Evolutionary conservation across 2,797 vertebrate species (phyloP).

Genomic region (Sebastes iracundus): DNA sequence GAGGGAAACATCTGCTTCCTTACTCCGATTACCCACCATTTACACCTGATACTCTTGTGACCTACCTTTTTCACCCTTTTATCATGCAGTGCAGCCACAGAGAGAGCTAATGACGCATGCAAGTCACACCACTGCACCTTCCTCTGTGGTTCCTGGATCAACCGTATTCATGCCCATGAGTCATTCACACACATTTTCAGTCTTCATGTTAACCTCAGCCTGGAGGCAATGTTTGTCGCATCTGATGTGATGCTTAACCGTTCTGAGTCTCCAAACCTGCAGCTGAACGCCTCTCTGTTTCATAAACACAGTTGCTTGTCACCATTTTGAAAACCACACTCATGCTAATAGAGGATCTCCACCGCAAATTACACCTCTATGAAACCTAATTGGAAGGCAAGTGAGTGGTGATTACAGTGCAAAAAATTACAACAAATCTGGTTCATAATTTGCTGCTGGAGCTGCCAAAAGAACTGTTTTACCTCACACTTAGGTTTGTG

Average conservation of each 20-base stretch:
- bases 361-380: neutral
- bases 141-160: neutral
- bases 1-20: constrained; percentile 36
- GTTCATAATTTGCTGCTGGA: neutral
- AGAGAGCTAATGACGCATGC: neutral
- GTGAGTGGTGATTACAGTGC: neutral
- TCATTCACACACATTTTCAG: constrained; percentile 15
- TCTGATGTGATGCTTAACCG: neutral
- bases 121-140: constrained; percentile 5
- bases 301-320: neutral
- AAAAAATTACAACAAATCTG: neutral
- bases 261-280: neutral
- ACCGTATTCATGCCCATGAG: constrained; percentile 13
- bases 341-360: neutral
- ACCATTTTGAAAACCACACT: neutral
- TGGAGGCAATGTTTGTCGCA: neutral
- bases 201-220: neutral
- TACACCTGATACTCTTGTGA: constrained; percentile 42
- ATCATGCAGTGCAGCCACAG: constrained; percentile 1
- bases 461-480: neutral
- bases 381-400: neutral
- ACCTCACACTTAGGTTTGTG: neutral
- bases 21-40: constrained; percentile 21
- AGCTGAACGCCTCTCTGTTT: neutral
- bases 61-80: neutral